Conservation (phyloP, 2,113 vertebrate genomes). For the Paracanthobrama guichenoti region DNA sequence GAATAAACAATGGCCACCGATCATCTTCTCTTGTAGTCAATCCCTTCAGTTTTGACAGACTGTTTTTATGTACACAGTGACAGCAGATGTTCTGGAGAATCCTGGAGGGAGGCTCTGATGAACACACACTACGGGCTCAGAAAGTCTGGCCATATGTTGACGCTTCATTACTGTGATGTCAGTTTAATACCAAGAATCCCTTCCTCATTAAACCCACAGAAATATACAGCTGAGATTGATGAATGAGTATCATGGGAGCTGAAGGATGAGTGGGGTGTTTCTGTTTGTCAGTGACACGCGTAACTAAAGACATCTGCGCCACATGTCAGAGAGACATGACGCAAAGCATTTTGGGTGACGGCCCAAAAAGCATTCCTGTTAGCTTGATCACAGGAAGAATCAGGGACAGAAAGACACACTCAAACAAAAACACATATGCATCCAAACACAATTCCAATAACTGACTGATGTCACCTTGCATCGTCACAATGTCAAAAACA, state of each 20-base stretch:
- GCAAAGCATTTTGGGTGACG: constrained; percentile 47
- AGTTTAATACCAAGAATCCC: constrained; percentile 28
- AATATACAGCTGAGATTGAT: constrained; percentile 18
- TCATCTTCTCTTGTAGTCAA: neutral
- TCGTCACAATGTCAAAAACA: neutral
- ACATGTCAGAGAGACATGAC: constrained; percentile 43
- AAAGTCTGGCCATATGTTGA: constrained; percentile 21
- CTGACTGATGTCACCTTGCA: neutral
- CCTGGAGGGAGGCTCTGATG: neutral
- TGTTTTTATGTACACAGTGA: constrained; percentile 24
- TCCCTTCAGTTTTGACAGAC: neutral
- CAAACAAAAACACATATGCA: constrained; percentile 18
- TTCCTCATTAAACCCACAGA: neutral
- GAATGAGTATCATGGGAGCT: constrained; percentile 35
- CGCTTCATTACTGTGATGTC: constrained; percentile 17
- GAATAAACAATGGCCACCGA: neutral
- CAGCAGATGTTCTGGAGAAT: constrained; percentile 28
- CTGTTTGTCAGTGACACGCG: neutral
- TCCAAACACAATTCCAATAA: constrained; percentile 10
- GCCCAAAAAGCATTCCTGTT: constrained; percentile 25
- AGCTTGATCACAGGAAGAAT: constrained; percentile 13
- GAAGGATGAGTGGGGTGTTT: constrained; percentile 6
- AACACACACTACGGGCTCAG: neutral
- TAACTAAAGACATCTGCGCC: constrained; percentile 24
- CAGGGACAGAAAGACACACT: neutral